A percentile compares a stretch with the other conserved stretches of the same genome.
phyloP scores from a whole-genome alignment of 2,113 vertebrate genomes.

The Pelecanus crispus region DNA sequence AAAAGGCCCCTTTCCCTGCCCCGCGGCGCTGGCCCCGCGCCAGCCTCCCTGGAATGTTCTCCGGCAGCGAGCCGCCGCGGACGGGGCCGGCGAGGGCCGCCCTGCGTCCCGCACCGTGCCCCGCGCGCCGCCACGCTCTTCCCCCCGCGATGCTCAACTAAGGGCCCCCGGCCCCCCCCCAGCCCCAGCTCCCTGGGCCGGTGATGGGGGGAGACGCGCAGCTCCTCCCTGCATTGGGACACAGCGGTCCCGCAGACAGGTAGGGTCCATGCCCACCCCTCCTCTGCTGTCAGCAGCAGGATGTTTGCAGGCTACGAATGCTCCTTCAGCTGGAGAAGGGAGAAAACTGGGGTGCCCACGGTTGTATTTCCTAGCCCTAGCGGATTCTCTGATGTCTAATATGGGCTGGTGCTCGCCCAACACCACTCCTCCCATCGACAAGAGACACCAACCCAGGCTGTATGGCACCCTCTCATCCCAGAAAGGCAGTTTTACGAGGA shows the following conservation, averaged over 20 bases:
- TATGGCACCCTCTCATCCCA: background rate
- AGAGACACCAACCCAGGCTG: background rate
- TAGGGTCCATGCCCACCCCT: background rate
- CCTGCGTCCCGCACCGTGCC: background rate
- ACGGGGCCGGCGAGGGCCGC: background rate
- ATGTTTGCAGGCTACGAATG: background rate
- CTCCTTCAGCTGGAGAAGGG: background rate
- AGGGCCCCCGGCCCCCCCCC: rapidly evolving
- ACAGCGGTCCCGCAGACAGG: background rate
- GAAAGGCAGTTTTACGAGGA: slow-evolving; percentile 2
- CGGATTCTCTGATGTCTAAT: background rate
- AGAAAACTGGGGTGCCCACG: background rate
- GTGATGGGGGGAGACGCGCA: rapidly evolving
- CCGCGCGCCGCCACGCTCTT: rapidly evolving
- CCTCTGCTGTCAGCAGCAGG: background rate
- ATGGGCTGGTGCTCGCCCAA: background rate
- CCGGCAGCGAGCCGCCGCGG: background rate
- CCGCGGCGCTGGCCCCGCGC: slow-evolving; percentile 49
- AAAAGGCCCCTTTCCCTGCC: slow-evolving; percentile 71
- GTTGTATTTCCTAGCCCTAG: background rate
- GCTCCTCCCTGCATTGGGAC: background rate
- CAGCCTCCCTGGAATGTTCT: slow-evolving; percentile 69
- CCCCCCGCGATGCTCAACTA: background rate
- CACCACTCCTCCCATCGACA: background rate
- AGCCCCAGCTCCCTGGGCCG: background rate